Evolutionary conservation across 2,113 vertebrate genomes (phyloP), one percentile per base, ranked within the genome.

Genomic region (Emberiza fucata): DNA sequence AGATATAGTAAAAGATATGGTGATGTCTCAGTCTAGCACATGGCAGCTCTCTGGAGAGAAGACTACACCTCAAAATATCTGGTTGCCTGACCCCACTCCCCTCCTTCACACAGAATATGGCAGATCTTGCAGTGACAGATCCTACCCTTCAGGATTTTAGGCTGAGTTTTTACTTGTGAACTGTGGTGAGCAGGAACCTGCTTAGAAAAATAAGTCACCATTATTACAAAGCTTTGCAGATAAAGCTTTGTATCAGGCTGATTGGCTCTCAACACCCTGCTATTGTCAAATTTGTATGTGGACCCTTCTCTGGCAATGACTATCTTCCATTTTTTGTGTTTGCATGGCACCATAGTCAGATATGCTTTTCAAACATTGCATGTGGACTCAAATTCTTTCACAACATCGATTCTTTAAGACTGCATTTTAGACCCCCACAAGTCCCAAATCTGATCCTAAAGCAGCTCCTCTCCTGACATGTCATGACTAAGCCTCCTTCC

Each of bases 1-100:
- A 86, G 79, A 83, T 69, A 29, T 45, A 93, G 82, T 71, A 64
- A 90, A 86, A 95, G 90, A 83, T 86, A 66, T 60, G 82, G 44
- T 61, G 23, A 23, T 23, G 20, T n/a, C 56, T 83, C 79, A 64
- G 25, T 35, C 45, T 33, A 60, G n/a, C 21, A 92, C 37, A 39
- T 56, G 31, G 39, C 64, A 90, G 47, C 15, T 88, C 59, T 40
- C 14, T 66, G 39, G n/a, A 72, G 24, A 80, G 54, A 8, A 2
- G 31, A 64, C 12, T 64, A 12, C 12, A 31, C 3, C 0, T 53
- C 42, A 88, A 63, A 91, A 83, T 80, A 33, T 37, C 47, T 19
- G 47, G 7, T 14, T 66, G 39, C 14, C 64, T 66, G 29, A 22
- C 45, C 29, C 27, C 11, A 5, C 28, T 77, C 17, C 10, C 19